These are phyloP conservation scores for Crotalus tigris DNA, from an alignment of 2,113 vertebrate species.

Conservation along the genomic window DNA sequence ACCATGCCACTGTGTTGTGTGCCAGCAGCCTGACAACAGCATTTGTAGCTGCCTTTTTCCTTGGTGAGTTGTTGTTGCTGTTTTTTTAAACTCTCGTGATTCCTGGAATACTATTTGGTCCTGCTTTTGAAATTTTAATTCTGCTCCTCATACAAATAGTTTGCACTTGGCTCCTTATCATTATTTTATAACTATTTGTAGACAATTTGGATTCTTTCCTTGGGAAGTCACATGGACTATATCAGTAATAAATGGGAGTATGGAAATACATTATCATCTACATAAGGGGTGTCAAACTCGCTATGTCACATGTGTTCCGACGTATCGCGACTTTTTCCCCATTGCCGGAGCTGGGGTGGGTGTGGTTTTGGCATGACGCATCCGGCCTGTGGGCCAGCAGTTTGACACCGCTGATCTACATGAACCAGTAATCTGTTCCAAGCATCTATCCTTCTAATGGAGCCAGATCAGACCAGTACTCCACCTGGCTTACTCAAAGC, in stretches of 20 bases:
- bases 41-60: slow-evolving; percentile 84
- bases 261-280: not conserved
- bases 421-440: not conserved
- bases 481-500: not conserved
- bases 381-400: too few relatives aligned
- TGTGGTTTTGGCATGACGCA: too few relatives aligned
- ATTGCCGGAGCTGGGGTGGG: too few relatives aligned
- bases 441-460: not conserved
- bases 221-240: not conserved
- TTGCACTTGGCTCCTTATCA: not conserved
- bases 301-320: too few relatives aligned
- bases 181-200: not conserved
- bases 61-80: slow-evolving; percentile 76
- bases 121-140: not conserved
- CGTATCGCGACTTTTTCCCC: too few relatives aligned
- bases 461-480: not conserved
- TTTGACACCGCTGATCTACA: too few relatives aligned
- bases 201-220: not conserved
- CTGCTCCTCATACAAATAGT: not conserved
- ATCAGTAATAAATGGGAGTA: not conserved
- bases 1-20: slow-evolving; percentile 83
- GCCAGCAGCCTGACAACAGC: slow-evolving; percentile 90
- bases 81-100: not conserved
- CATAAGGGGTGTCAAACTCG: not conserved
- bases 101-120: not conserved